Base-by-base conservation (phyloP, 2,888 invertebrate species). In the Bombyx huttoni region DNA sequence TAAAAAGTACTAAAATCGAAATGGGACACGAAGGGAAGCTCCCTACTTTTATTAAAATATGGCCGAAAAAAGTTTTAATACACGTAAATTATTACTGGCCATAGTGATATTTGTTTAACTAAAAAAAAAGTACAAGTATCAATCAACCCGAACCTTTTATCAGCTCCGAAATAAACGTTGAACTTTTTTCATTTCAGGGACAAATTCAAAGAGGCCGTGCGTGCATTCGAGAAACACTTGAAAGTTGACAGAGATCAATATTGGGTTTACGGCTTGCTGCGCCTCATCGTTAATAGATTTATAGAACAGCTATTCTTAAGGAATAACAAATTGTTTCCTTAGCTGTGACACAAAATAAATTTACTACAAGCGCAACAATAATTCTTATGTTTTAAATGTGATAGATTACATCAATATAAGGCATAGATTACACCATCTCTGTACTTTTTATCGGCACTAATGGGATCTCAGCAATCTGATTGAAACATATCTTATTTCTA, bases 1-100 rank as follows among this genome's bases (percentile, higher is more conserved):
- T 71, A 70, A 80, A 69, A 79, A 81, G 80, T 70, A 75, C 81
- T 86, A 81, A 84, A 81, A 81, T 80, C 78, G 67, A 70, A 82
- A 85, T 74, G 69, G 75, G 70, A 76, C 63, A 82, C 82, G 81
- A 85, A 84, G 76, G 75, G 65, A 64, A 68, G 75, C 70, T 73
- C 78, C 71, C 69, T 68, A 71, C 73, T 79, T 67, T 62, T 60
- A 52, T 53, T 13, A 24, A 24, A 24, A 24, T 24, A 24, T 24
- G 24, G 1, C 49, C 51, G 48, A 51, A 58, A 52, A 24, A 24
- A 24, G 24, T 24, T 24, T 24, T 24, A 24, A 24, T 24, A 24
- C 24, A 24, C 24, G 24, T 24, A 24, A 24, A 24, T 24, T 24
- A 24, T 24, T 24, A 24, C 24, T 24, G 24, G 24, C 24, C 24